Conservation (phyloP, 2,113 vertebrate species). For the Ptyas mucosa region DNA sequence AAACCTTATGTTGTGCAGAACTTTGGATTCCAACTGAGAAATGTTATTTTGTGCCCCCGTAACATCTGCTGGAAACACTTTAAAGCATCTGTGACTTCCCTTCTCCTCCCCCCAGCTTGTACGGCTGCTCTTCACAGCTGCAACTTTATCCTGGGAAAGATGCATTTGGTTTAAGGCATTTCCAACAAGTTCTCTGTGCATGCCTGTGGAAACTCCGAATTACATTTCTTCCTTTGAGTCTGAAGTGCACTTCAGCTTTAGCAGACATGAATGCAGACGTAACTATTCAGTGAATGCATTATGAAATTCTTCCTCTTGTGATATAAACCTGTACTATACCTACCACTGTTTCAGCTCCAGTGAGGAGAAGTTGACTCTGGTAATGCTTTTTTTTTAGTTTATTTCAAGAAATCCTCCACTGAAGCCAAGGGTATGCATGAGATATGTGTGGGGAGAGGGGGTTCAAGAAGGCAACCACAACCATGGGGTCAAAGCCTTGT, state of each 20-base stretch:
- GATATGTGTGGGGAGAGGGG: rapidly evolving
- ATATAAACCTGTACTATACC: not conserved
- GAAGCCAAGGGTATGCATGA: not conserved
- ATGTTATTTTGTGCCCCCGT: not conserved
- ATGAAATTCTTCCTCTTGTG: not conserved
- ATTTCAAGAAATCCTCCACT: not conserved
- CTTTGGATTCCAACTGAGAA: not conserved
- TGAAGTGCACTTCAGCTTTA: not conserved
- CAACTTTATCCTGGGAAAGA: not conserved
- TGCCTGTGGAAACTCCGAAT: not conserved
- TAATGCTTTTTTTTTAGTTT: not conserved
- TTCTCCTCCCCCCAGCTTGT: not conserved
- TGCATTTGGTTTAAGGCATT: not conserved
- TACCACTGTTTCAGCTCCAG: not conserved
- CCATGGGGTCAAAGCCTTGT: not conserved
- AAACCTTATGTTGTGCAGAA: not conserved
- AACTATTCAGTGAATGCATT: not conserved
- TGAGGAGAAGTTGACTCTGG: not conserved
- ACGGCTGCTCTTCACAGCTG: not conserved
- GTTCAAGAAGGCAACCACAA: not conserved
- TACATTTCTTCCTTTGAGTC: not conserved
- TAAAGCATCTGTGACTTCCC: not conserved
- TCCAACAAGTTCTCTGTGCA: not conserved
- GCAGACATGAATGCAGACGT: not conserved
- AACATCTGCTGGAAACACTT: not conserved